Conservation (phyloP, 2,888 invertebrate species). For the Caenorhabditis sulstoni region DNA sequence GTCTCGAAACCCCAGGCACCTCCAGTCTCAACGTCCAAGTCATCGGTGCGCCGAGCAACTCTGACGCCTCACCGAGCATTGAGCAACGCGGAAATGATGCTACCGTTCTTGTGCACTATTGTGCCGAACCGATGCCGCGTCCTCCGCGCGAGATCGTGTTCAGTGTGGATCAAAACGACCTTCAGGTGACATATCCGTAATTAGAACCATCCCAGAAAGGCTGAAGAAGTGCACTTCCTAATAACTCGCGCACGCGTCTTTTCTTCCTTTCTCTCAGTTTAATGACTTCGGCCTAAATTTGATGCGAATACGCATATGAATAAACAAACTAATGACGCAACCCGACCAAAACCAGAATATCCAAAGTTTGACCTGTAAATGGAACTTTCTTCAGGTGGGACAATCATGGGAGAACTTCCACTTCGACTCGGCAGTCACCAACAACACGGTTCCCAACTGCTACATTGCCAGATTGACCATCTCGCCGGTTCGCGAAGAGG, state of each 20-base stretch:
- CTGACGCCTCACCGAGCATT: constrained; percentile 76
- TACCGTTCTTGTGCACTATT: constrained; percentile 77
- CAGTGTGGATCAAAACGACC: constrained; percentile 78
- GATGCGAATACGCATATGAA: constrained; percentile 40
- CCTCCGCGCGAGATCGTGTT: constrained; percentile 79
- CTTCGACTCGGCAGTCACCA: constrained; percentile 76
- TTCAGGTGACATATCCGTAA: constrained; percentile 65
- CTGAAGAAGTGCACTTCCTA: constrained; percentile 44
- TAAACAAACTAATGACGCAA: constrained; percentile 29
- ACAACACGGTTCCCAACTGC: constrained; percentile 79
- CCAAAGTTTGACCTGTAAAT: not conserved
- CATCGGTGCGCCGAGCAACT: constrained; percentile 78
- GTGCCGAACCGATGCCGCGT: constrained; percentile 78
- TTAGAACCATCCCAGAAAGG: constrained; percentile 26
- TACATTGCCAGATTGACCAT: constrained; percentile 76
- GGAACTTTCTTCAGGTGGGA: constrained; percentile 67
- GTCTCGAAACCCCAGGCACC: constrained; percentile 75
- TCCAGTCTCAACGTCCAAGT: constrained; percentile 76
- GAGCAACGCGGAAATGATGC: constrained; percentile 76
- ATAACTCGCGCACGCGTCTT: constrained; percentile 45
- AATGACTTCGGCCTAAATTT: constrained; percentile 55
- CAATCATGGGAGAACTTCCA: constrained; percentile 80
- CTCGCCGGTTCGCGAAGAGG: constrained; percentile 76
- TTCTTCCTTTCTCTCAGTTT: constrained; percentile 25
- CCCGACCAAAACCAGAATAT: not conserved